These are phyloP conservation scores for Taphrorychus bicolor DNA, from an alignment of 2,888 invertebrate genomes.

Conservation along the genomic window DNA sequence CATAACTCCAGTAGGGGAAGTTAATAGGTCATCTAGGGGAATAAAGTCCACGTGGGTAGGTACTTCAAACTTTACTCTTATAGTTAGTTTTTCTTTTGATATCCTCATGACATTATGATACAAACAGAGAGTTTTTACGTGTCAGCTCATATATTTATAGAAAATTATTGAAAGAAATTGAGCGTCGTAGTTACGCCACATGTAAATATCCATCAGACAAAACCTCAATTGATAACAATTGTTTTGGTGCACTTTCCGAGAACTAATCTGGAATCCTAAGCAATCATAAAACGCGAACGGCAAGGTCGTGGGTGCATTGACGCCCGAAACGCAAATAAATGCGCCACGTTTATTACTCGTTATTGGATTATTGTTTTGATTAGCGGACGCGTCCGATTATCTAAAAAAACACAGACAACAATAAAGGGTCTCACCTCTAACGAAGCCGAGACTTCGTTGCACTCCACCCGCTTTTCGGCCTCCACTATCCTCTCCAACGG, in stretches of 20 bases:
- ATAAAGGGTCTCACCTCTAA: slow-evolving; percentile 61
- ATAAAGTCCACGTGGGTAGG: too few relatives aligned
- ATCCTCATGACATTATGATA: too few relatives aligned
- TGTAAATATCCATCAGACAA: neutral
- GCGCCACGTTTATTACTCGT: slow-evolving; percentile 31
- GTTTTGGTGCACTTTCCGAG: slow-evolving; percentile 26
- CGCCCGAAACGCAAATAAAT: slow-evolving; percentile 39
- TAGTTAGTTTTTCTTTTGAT: too few relatives aligned
- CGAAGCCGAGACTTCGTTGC: slow-evolving; percentile 64
- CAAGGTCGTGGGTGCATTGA: slow-evolving; percentile 41
- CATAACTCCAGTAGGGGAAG: too few relatives aligned
- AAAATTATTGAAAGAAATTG: too few relatives aligned
- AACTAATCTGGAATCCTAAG: slow-evolving; percentile 33
- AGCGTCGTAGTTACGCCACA: too few relatives aligned
- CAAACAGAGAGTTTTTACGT: too few relatives aligned
- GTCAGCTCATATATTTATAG: too few relatives aligned
- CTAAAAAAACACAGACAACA: neutral
- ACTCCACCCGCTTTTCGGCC: slow-evolving; percentile 82
- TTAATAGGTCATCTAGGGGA: too few relatives aligned
- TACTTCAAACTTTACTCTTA: too few relatives aligned
- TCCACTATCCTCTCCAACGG: slow-evolving; percentile 93
- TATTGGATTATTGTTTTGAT: slow-evolving; percentile 28
- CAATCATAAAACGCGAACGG: slow-evolving; percentile 20
- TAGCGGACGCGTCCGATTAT: neutral
- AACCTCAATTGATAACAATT: slow-evolving; percentile 17